Evolutionary conservation across 1,140 invertebrate genomes (phyloP), one percentile per base, ranked within the genome.

Genomic region (Cydia pomonella): DNA sequence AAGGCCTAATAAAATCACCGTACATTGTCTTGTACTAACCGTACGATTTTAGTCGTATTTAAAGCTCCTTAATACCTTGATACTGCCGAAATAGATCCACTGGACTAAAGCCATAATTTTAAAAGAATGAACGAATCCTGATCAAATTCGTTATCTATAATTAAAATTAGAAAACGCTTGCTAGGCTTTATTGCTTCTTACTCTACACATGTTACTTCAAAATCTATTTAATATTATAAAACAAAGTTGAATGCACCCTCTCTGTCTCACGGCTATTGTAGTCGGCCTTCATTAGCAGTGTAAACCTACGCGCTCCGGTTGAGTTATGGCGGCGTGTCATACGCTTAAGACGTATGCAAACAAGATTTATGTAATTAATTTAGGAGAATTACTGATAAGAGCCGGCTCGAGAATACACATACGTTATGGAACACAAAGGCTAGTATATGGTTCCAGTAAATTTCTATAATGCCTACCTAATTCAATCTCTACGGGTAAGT

Each of bases 321-420:
- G 87, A 92, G 82, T 92, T 92, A 92, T 91, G 86, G 89, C 85
- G 83, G 76, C 85, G 82, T 85, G 87, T 89, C 87, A 91, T 88
- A 87, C 86, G 90, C 89, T 92, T 92, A 91, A 92, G 91, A 92
- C 89, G 89, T 90, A 87, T 93, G 89, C 86, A 93, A 93, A 92
- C 88, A 93, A 92, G 90, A 93, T 93, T 93, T 93, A 93, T 93
- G 89, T 93, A 92, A 92, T 92, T 93, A 92, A 93, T 93, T 92
- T 93, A 86, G 86, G 87, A 90, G 91, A 69, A 69, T 69, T 69
- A 69, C 64, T 69, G 64, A 93, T 92, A 92, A 91, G 89, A 91
- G 84, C 86, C 81, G 76, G 77, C 82, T 84, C 84, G 80, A 73
- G 81, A 85, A 87, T 87, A 89, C 85, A 76, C 73, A 87, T 89